These are phyloP conservation scores for Dunckerocampus dactyliophorus DNA, from an alignment of 2,113 vertebrate species.

Conservation along the genomic window DNA sequence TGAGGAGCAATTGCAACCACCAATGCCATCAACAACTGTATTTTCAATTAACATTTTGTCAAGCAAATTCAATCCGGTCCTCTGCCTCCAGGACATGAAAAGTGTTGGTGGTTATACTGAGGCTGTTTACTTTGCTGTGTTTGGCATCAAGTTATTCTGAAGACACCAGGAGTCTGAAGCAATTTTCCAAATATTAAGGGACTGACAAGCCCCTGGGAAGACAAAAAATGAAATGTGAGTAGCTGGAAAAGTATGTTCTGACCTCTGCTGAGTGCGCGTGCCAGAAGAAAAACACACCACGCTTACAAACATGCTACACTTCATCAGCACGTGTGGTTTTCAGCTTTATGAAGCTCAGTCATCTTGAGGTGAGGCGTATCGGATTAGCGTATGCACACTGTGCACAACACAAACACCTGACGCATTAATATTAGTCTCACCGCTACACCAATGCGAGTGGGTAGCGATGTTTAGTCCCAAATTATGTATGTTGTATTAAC, in stretches of 20 bases:
- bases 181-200: conserved; percentile 6
- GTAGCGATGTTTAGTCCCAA: no score
- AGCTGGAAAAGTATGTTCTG: conserved; percentile 4
- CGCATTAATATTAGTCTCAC: not conserved
- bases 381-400: not conserved
- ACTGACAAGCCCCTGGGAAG: conserved; percentile 11
- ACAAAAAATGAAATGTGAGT: conserved; percentile 26
- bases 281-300: not conserved
- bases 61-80: no score
- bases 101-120: conserved; percentile 1
- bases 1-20: no score
- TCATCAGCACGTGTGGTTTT: not conserved
- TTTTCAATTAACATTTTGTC: no score
- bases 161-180: conserved; percentile 8
- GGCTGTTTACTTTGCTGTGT: not conserved
- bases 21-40: no score
- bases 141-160: conserved; percentile 9
- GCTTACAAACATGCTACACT: not conserved
- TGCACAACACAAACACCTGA: not conserved
- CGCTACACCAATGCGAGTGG: no score
- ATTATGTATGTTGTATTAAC: no score
- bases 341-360: not conserved
- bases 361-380: not conserved
- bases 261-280: conserved; percentile 14
- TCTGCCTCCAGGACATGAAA: conserved; percentile 5